Percentiles rank a stretch among this genome's conserved stretches.
phyloP scores from a whole-genome alignment of 2,113 vertebrate genomes.

The Neopipo cinnamomea region DNA sequence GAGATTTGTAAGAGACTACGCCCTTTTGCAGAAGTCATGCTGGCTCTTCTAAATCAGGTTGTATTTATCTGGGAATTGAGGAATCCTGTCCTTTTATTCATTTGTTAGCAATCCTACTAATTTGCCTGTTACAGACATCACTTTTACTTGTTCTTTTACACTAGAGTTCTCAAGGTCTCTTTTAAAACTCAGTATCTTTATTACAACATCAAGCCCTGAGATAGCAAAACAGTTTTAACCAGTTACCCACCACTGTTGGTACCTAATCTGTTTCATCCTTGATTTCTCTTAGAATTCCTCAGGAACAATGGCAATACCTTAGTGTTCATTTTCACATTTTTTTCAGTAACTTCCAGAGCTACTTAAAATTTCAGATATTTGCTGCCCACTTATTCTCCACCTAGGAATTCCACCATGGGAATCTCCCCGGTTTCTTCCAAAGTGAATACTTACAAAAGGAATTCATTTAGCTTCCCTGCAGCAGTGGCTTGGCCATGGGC shows the following conservation, averaged over 20 bases:
- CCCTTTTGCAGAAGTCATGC: background rate
- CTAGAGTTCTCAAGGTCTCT: background rate
- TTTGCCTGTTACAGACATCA: background rate
- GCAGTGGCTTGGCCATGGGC: background rate
- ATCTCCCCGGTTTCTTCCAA: background rate
- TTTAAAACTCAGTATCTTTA: background rate
- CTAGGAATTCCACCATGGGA: background rate
- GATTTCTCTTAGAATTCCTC: background rate
- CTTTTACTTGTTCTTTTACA: background rate
- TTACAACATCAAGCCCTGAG: background rate
- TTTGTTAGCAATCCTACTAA: background rate
- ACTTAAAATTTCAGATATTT: background rate
- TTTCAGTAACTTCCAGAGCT: background rate
- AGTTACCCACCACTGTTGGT: background rate
- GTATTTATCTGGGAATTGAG: background rate
- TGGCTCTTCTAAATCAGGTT: background rate
- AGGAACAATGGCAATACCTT: background rate
- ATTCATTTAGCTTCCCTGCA: background rate
- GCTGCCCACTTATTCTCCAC: background rate
- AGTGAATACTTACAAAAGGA: background rate
- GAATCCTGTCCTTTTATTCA: background rate
- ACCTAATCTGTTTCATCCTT: background rate
- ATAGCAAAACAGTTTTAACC: background rate
- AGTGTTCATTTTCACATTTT: background rate
- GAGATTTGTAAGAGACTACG: background rate